Evolutionary conservation across 2,113 vertebrate species (phyloP).

Genomic region (Hemicordylus capensis): DNA sequence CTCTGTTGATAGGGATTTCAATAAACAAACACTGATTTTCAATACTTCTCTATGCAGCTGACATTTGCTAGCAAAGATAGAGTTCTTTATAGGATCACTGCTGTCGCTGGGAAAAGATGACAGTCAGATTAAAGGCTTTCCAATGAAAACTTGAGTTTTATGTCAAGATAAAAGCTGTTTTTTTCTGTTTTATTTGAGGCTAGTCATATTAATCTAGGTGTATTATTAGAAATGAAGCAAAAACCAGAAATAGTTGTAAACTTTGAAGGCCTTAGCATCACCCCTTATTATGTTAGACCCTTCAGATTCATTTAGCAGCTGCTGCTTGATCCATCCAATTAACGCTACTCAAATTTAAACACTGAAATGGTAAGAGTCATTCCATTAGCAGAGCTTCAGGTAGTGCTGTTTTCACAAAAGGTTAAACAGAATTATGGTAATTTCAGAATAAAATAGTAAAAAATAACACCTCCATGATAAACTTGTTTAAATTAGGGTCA

Average conservation of each 20-base stretch:
- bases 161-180: slow-evolving; percentile 47
- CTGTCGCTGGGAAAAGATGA: slow-evolving; percentile 50
- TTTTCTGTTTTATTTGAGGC: slow-evolving; percentile 46
- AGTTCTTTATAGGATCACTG: slow-evolving; percentile 50
- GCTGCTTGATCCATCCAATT: neutral
- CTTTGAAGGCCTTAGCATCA: slow-evolving; percentile 2
- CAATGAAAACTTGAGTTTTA: slow-evolving; percentile 51
- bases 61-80: slow-evolving; percentile 48
- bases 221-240: slow-evolving; percentile 29
- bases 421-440: neutral
- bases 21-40: slow-evolving; percentile 57
- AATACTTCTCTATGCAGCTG: slow-evolving; percentile 39
- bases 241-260: slow-evolving; percentile 18
- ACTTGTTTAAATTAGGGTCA: neutral
- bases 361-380: neutral
- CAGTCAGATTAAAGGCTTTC: slow-evolving; percentile 50
- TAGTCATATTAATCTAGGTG: slow-evolving; percentile 29
- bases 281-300: slow-evolving; percentile 1
- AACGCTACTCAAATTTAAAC: slow-evolving; percentile 1
- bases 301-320: slow-evolving; percentile 18
- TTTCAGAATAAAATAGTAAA: neutral
- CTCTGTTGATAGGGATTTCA: slow-evolving; percentile 52
- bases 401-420: neutral
- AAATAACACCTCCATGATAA: neutral
- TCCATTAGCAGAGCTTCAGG: neutral